These are phyloP conservation scores for Vollenhovia emeryi DNA, from an alignment of 1,140 invertebrate genomes.

Conservation along the genomic window DNA sequence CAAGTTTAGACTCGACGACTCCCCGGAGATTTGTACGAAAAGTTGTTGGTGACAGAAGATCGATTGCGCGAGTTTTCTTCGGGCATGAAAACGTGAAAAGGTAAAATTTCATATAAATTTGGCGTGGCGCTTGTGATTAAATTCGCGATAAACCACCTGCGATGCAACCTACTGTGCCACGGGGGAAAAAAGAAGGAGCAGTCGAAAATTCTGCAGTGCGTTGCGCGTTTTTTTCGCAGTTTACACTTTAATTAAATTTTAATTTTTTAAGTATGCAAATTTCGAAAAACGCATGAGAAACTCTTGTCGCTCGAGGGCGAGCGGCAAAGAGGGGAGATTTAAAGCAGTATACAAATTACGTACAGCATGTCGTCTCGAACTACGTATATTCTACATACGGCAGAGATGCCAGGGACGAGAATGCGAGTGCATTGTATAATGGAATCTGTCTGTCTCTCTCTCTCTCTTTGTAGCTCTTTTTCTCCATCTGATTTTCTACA, in stretches of 20 bases:
- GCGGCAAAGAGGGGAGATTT: neutral
- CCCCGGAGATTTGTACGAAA: neutral
- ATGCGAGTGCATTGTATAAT: neutral
- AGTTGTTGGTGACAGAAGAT: neutral
- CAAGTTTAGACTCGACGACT: neutral
- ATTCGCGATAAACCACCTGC: neutral
- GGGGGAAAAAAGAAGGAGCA: neutral
- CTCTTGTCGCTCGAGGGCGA: neutral
- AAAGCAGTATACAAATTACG: slow-evolving; percentile 15
- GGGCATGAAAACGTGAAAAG: neutral
- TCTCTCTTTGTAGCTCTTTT: neutral
- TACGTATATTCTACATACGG: neutral
- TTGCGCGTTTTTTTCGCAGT: neutral
- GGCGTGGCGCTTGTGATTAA: neutral
- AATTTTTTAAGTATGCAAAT: neutral
- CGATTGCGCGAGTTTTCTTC: neutral
- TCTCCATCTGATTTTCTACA: slow-evolving; percentile 13
- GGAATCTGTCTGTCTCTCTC: slow-evolving; percentile 20
- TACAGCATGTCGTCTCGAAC: neutral
- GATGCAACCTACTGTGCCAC: neutral
- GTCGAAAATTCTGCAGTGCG: neutral
- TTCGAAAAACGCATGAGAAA: neutral
- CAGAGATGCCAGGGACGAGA: neutral
- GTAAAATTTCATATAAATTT: neutral
- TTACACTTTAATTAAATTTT: slow-evolving; percentile 24